Conservation (phyloP, 2,797 vertebrate species). For the Spea hammondii region DNA sequence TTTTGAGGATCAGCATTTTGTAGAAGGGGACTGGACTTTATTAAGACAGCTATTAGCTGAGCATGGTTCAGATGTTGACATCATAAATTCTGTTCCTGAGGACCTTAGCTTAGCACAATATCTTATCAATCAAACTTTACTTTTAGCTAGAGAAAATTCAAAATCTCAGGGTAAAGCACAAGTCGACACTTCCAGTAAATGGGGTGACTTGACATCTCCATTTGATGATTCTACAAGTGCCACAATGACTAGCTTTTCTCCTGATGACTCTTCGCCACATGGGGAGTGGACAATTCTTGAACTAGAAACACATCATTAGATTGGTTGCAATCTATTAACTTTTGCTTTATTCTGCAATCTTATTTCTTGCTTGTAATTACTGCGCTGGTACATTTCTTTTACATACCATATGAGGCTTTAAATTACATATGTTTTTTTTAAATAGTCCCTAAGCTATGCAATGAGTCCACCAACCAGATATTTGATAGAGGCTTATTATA, state of each 20-base stretch:
- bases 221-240: slow-evolving; percentile 93
- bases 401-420: no score
- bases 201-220: slow-evolving; percentile 93
- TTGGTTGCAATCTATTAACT: slow-evolving; percentile 54
- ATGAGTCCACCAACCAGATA: not conserved
- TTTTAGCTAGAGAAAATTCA: slow-evolving; percentile 85
- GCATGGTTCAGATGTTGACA: slow-evolving; percentile 84
- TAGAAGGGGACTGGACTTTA: slow-evolving; percentile 91
- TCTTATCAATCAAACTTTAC: slow-evolving; percentile 96
- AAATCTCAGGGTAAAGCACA: slow-evolving; percentile 81
- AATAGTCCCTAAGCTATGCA: not conserved
- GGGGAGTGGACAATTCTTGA: slow-evolving; percentile 99
- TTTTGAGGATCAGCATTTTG: slow-evolving; percentile 81
- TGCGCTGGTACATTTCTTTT: not conserved
- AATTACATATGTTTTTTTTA: not conserved
- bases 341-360: slow-evolving; percentile 1
- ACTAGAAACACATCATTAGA: slow-evolving; percentile 95
- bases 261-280: slow-evolving; percentile 92
- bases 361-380: slow-evolving; percentile 17
- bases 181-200: slow-evolving; percentile 84
- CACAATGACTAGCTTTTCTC: slow-evolving; percentile 94
- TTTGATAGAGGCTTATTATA: not conserved
- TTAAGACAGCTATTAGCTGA: slow-evolving; percentile 90
- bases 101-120: slow-evolving; percentile 97
- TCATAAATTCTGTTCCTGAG: slow-evolving; percentile 93